These are phyloP conservation scores for Drosophila meridiana DNA, from an alignment of 2,888 invertebrate genomes.

Conservation along the genomic window DNA sequence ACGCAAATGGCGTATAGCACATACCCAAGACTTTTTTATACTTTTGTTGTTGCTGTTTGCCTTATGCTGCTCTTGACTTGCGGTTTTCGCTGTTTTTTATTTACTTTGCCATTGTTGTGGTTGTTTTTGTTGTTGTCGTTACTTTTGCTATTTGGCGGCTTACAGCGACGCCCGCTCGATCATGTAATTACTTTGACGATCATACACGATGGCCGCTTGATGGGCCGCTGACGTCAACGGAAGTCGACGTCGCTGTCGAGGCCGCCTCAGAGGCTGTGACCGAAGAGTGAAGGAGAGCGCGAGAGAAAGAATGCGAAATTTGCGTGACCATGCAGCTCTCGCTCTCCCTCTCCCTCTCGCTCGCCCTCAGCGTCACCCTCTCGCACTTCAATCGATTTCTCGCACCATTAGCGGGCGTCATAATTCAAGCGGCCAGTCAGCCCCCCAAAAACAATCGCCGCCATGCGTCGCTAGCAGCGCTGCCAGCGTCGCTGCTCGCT, in stretches of 20 bases:
- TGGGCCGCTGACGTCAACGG: conserved; percentile 75
- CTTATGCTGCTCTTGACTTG: conserved; percentile 56
- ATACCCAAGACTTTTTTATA: conserved; percentile 42
- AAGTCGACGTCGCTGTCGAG: conserved; percentile 48
- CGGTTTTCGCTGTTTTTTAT: conserved; percentile 42
- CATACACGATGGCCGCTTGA: conserved; percentile 56
- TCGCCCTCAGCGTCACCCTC: too few species aligned
- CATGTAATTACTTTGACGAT: conserved; percentile 79
- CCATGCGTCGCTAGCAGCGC: conserved; percentile 13
- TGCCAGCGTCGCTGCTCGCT: conserved; percentile 18
- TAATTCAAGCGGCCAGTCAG: conserved; percentile 52
- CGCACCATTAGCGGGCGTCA: conserved; percentile 70
- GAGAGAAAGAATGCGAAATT: not conserved
- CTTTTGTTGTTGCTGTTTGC: conserved; percentile 41
- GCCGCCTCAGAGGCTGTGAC: conserved; percentile 28
- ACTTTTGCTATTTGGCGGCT: conserved; percentile 39
- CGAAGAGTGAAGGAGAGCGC: not conserved
- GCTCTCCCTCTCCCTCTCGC: not conserved
- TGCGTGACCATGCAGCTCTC: not conserved
- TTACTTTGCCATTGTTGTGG: conserved; percentile 25
- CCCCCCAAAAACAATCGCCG: conserved; percentile 23
- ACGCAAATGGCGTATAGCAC: conserved; percentile 66
- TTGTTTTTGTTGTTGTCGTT: conserved; percentile 7
- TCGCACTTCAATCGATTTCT: conserved; percentile 65
- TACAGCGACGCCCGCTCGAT: conserved; percentile 48